Evolutionary conservation across 2,113 vertebrate genomes (phyloP).

Genomic region (Rhea pennata): DNA sequence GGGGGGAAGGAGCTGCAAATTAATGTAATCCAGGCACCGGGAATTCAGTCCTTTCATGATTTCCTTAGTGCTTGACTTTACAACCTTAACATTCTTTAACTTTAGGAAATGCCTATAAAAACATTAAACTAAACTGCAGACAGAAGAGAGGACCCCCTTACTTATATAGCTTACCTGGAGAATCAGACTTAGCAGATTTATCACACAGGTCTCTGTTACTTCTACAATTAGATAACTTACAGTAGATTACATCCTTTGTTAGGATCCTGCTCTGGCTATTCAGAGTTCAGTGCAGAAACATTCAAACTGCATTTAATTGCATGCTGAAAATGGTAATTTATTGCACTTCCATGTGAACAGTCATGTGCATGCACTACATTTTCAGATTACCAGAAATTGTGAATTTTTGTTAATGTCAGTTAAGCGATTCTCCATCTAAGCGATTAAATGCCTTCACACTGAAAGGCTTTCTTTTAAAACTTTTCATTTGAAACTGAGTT

Average conservation of each 20-base stretch:
- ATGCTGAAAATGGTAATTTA: slow-evolving; percentile 36
- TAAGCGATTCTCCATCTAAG: not conserved
- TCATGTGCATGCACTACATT: not conserved
- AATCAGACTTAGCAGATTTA: not conserved
- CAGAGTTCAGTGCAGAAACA: not conserved
- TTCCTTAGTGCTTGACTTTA: slow-evolving; percentile 9
- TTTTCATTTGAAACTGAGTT: not conserved
- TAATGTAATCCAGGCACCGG: not conserved
- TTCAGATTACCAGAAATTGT: not conserved
- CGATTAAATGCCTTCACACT: not conserved
- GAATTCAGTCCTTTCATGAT: not conserved
- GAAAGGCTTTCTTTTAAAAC: not conserved
- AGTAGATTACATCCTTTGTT: not conserved
- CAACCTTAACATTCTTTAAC: not conserved
- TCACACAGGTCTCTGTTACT: slow-evolving; percentile 1
- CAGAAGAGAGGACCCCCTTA: not conserved
- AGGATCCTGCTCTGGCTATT: slow-evolving; percentile 1
- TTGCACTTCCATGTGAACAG: not conserved
- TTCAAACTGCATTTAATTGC: slow-evolving; percentile 4
- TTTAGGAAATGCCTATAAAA: not conserved
- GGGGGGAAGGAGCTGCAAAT: not conserved
- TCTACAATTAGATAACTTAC: not conserved
- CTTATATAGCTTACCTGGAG: not conserved
- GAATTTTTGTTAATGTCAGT: not conserved
- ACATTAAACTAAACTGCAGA: not conserved